A percentile compares a stretch with the other conserved stretches of the same genome.
phyloP scores from a whole-genome alignment of 1,140 invertebrate genomes.

The Tetramorium parvispinum region DNA sequence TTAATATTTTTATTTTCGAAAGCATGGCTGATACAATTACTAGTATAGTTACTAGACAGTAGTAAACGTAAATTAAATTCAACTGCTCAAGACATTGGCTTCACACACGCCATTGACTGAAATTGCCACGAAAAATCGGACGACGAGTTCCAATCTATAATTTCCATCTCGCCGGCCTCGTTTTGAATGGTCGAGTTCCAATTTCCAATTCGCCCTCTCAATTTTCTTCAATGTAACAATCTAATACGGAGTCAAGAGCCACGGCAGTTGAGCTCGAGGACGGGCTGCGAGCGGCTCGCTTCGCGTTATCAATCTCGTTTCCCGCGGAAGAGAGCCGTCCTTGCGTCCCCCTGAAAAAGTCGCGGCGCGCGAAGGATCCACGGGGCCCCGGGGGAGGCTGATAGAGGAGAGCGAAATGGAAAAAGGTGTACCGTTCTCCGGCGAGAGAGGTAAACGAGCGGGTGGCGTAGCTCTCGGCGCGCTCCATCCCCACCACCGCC shows the following conservation, averaged over 20 bases:
- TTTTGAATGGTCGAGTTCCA: background rate
- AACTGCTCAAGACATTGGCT: background rate
- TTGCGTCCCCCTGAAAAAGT: constrained; percentile 48
- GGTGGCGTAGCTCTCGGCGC: background rate
- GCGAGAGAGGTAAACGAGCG: constrained; percentile 37
- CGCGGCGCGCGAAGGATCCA: constrained; percentile 4
- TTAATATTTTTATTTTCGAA: background rate
- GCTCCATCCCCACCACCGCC: background rate
- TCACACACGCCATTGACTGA: background rate
- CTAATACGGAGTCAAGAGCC: background rate
- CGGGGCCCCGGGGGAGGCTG: background rate
- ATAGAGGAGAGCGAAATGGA: constrained; percentile 53
- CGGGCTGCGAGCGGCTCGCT: background rate
- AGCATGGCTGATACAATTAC: background rate
- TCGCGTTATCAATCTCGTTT: constrained; percentile 34
- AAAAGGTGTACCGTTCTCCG: constrained; percentile 61
- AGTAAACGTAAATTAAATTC: background rate
- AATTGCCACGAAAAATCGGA: background rate
- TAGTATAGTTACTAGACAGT: background rate
- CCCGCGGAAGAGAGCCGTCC: constrained; percentile 51
- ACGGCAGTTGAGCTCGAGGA: background rate
- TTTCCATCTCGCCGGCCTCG: background rate
- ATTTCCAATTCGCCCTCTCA: background rate
- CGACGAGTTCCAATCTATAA: background rate
- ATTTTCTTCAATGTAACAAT: background rate